Base-by-base conservation (phyloP, 2,888 invertebrate genomes). In the Cheilosia vernalis region DNA sequence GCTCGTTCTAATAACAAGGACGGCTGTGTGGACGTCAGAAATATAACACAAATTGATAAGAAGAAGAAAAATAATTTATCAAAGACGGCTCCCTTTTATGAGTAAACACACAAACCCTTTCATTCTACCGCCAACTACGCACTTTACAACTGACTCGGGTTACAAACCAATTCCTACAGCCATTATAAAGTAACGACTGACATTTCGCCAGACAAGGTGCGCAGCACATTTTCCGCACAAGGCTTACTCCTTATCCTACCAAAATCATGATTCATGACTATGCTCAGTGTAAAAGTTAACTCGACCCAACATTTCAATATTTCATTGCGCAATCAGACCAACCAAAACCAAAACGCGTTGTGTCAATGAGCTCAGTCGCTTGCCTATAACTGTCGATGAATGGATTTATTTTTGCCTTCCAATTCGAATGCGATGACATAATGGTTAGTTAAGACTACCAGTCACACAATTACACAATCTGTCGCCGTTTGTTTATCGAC, bases 401-500 rank as follows among this genome's bases (percentile, higher is more conserved):
- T 53, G 33, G n/a, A 17, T 47, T 44, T 21, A 19, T 42, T 42
- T 37, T 13, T 61, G 19, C 37, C 33, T 60, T 33, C 53, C 13
- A 74, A 74, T 58, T 69, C 19, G 5, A 58, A 30, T 10, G 30
- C 58, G 49, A 74, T 81, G 76, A 76, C 76, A 76, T 70, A 81
- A 81, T 64, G 9, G 67, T 10, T 19, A 24, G 15, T 64, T 37
- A 4, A 24, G 55, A 64, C 49, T 21, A 13, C 13, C 56, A 56
- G 30, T 47, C 74, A 80, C n/a, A 55, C 63, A 66, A 37, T 37
- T 47, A 24, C 37, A 33, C 24, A 33, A 44, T 40, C 21, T 47
- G 64, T 33, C 42, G 4, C 9, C 15, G 3, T 47, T 27, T 44
- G 56, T 56, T 58, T 66, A 76, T 76, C 58, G 49, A 13, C 42